Percentiles rank a stretch among this genome's conserved stretches.
Evolutionary conservation across 2,888 invertebrate species (phyloP).

Genomic region (Allophyes oxyacanthae): DNA sequence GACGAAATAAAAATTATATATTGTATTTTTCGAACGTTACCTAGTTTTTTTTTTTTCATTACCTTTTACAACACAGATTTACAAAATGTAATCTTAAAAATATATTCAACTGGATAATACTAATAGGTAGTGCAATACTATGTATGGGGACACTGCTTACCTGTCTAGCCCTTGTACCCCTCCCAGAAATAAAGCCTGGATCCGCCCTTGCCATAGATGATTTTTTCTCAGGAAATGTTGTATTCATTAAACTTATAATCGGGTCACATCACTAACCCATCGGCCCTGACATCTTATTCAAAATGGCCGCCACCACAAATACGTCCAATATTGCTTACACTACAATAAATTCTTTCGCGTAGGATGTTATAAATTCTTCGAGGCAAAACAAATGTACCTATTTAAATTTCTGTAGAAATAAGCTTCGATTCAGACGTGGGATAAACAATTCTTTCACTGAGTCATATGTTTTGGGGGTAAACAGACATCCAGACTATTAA

Average conservation of each 20-base stretch:
- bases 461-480: background rate
- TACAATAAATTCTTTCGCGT: constrained; percentile 22
- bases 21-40: no score
- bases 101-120: no score
- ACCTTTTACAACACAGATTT: no score
- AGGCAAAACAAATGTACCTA: constrained; percentile 13
- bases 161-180: no score
- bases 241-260: background rate
- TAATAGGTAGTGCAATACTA: no score
- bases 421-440: constrained; percentile 3
- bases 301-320: background rate
- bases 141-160: no score
- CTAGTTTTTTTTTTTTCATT: no score
- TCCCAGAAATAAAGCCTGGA: no score
- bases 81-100: no score
- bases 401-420: constrained; percentile 6
- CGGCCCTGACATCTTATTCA: constrained; percentile 3
- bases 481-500: background rate
- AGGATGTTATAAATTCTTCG: constrained; percentile 27
- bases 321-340: constrained; percentile 7
- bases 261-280: constrained; percentile 4
- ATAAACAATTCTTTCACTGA: background rate
- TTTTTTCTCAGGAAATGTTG: no score
- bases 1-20: no score
- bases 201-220: no score